These are phyloP conservation scores for Caenorhabditis sinica DNA, from an alignment of 2,888 invertebrate species.

Conservation along the genomic window DNA sequence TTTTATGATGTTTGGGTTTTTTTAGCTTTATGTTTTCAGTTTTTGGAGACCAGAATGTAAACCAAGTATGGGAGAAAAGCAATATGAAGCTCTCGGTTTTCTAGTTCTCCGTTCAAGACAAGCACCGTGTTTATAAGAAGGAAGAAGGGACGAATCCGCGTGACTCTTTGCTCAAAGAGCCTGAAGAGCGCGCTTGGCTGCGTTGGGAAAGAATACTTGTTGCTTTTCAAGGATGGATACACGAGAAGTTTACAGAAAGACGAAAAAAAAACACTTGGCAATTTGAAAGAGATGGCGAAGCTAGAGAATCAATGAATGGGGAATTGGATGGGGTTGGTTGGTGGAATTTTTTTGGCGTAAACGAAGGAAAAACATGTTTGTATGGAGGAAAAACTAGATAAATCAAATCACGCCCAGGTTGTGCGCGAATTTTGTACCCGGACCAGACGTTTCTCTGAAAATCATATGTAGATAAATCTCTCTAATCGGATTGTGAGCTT, in stretches of 20 bases:
- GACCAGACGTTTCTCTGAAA: background rate
- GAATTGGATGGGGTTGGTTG: background rate
- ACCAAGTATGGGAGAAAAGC: conserved; percentile 3
- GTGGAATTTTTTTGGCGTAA: no score
- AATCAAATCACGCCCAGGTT: conserved; percentile 18
- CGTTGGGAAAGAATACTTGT: conserved; percentile 39
- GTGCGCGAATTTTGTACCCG: background rate
- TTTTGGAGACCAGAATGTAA: background rate
- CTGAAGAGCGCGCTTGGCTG: conserved; percentile 16
- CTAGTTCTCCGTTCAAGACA: conserved; percentile 24
- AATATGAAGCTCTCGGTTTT: conserved; percentile 15
- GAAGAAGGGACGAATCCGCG: conserved; percentile 24
- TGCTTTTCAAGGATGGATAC: conserved; percentile 16
- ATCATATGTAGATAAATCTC: background rate
- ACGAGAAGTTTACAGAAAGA: conserved; percentile 30
- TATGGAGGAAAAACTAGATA: background rate
- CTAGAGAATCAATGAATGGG: conserved; percentile 28
- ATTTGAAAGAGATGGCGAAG: conserved; percentile 8
- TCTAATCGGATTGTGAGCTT: conserved; percentile 10
- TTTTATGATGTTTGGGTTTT: background rate
- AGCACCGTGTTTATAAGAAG: conserved; percentile 44
- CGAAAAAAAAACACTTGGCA: conserved; percentile 29
- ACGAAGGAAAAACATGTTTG: background rate
- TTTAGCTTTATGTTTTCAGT: background rate
- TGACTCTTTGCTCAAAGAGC: conserved; percentile 41